Conservation (phyloP, 2,113 vertebrate genomes). For the Malaclemys terrapin region DNA sequence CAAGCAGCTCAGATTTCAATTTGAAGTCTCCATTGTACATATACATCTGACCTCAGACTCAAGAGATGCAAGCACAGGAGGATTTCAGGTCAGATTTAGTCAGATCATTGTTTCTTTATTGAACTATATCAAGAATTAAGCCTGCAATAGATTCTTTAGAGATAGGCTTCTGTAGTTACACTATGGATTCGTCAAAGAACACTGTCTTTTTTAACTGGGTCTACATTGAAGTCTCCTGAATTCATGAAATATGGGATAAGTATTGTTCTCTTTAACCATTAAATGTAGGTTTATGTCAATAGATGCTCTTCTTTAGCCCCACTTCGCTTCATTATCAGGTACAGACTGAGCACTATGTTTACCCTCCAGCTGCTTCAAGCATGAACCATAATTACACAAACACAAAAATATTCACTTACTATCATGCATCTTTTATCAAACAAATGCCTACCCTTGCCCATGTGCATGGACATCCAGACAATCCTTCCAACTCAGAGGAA, state of each 20-base stretch:
- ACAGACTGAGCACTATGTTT: not conserved
- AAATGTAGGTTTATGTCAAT: not conserved
- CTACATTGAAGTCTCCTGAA: not conserved
- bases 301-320: fast-evolving
- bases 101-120: not conserved
- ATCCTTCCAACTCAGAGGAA: not conserved
- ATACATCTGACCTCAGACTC: not conserved
- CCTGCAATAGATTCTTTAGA: not conserved
- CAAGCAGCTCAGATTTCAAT: not conserved
- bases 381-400: not conserved
- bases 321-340: not conserved
- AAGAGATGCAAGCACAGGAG: not conserved
- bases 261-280: fast-evolving
- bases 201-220: not conserved
- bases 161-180: not conserved
- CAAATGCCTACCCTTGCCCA: not conserved
- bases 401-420: too few relatives aligned
- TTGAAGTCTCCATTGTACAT: not conserved
- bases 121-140: not conserved
- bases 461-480: too few relatives aligned
- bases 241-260: not conserved
- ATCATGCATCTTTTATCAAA: not conserved
- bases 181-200: not conserved
- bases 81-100: not conserved
- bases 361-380: not conserved